Evolutionary conservation across 1,140 invertebrate genomes (phyloP).

Genomic region (Chironomus striatipennis): DNA sequence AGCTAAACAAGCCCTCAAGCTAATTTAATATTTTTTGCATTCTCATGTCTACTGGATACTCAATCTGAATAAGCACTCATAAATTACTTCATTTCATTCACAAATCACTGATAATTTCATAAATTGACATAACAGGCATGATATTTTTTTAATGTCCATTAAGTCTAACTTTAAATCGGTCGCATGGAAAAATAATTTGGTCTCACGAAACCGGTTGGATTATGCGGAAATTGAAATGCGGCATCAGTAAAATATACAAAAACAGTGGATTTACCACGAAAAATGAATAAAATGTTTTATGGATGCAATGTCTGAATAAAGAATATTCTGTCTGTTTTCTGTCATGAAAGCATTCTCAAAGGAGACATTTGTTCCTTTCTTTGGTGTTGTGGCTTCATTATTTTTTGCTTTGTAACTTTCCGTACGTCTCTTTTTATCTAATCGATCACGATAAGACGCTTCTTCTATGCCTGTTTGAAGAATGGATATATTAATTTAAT

Average conservation of each 20-base stretch:
- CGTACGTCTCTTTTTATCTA: background rate
- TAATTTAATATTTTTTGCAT: too few relatives aligned
- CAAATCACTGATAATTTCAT: background rate
- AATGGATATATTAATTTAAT: too few relatives aligned
- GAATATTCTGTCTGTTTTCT: background rate
- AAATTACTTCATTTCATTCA: background rate
- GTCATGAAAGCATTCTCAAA: background rate
- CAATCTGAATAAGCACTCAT: too few relatives aligned
- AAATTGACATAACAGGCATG: too few relatives aligned
- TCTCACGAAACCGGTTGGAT: background rate
- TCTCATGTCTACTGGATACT: too few relatives aligned
- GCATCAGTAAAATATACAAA: too few relatives aligned
- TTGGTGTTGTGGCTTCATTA: background rate
- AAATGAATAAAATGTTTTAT: background rate
- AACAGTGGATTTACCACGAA: background rate
- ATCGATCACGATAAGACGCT: background rate
- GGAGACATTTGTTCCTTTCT: background rate
- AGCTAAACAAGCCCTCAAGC: too few relatives aligned
- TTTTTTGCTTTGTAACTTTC: background rate
- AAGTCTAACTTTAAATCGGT: background rate
- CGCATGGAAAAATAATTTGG: background rate
- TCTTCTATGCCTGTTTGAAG: background rate
- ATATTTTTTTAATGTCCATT: background rate
- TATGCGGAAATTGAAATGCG: background rate
- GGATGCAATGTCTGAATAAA: background rate